These are phyloP conservation scores for Idaea aversata DNA, from an alignment of 2,888 invertebrate genomes.

Conservation along the genomic window DNA sequence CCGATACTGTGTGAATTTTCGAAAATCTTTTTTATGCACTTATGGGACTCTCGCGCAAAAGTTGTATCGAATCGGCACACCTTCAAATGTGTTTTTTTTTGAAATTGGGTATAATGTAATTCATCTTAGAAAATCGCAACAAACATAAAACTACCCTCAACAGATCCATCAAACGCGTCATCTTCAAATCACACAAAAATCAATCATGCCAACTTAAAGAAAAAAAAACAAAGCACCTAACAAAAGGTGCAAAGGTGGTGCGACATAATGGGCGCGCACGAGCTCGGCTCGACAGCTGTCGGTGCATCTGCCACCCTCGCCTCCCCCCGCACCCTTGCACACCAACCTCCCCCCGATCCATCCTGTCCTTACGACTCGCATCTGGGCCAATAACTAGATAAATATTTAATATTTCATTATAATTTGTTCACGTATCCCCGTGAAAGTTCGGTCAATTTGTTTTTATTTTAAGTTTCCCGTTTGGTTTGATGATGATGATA, in stretches of 20 bases:
- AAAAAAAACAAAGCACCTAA: constrained; percentile 37
- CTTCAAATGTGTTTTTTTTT: background rate
- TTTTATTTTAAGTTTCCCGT: background rate
- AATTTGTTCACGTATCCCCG: background rate
- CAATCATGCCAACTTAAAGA: constrained; percentile 31
- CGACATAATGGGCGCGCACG: constrained; percentile 30
- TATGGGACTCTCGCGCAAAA: background rate
- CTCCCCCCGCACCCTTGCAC: constrained; percentile 18
- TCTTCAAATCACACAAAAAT: constrained; percentile 28
- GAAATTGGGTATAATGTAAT: background rate
- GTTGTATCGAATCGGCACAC: background rate
- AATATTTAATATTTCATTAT: constrained; percentile 8
- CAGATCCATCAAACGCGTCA: constrained; percentile 22
- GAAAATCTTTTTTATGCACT: too few relatives aligned
- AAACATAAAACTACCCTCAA: background rate
- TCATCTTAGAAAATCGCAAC: background rate
- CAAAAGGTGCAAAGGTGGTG: constrained; percentile 50
- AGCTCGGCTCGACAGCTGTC: constrained; percentile 46
- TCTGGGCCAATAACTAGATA: constrained; percentile 22
- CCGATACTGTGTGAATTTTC: too few relatives aligned
- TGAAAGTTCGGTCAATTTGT: background rate
- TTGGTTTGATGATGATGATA: background rate
- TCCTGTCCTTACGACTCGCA: constrained; percentile 27
- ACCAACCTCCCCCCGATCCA: constrained; percentile 32
- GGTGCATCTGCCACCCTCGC: constrained; percentile 46